Evolutionary conservation across 2,888 invertebrate species (phyloP).

Genomic region (Thereva unica): DNA sequence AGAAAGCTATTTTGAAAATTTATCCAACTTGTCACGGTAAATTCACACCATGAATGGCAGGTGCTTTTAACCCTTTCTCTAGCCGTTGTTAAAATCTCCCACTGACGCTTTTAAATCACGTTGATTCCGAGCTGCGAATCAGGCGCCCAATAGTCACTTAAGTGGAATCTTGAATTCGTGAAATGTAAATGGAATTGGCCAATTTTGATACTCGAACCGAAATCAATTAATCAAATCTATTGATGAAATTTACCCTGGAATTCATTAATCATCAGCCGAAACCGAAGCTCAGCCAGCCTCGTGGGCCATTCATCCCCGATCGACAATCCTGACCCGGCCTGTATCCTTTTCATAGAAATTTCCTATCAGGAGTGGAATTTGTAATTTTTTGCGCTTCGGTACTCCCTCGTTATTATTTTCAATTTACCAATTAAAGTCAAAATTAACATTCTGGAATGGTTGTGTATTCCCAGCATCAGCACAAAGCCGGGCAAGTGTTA

Average conservation of each 20-base stretch:
- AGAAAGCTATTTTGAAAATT: too few species aligned
- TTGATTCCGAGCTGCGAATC: too few species aligned
- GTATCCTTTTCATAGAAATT: background rate
- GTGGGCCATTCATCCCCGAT: background rate
- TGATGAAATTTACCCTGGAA: slow-evolving; percentile 20
- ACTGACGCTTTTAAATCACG: too few species aligned
- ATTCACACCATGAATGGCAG: too few species aligned
- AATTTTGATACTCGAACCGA: slow-evolving; percentile 10
- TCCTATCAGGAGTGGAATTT: slow-evolving; percentile 8
- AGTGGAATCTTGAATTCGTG: background rate
- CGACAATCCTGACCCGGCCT: background rate
- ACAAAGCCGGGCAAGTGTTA: background rate
- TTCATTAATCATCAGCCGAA: slow-evolving; percentile 9
- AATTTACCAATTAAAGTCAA: slow-evolving; percentile 28
- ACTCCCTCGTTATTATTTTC: slow-evolving; percentile 21
- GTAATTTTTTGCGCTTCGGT: slow-evolving; percentile 19
- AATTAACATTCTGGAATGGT: slow-evolving; percentile 23
- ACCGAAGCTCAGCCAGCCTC: background rate
- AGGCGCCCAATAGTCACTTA: too few species aligned
- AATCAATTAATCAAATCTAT: slow-evolving; percentile 21
- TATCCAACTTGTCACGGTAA: too few species aligned
- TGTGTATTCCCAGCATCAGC: slow-evolving; percentile 6
- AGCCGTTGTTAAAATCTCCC: too few species aligned
- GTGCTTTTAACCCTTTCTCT: too few species aligned
- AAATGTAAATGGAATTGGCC: slow-evolving; percentile 9